Evolutionary conservation across 1,140 invertebrate species (phyloP).

Genomic region (Drosophila yakuba): DNA sequence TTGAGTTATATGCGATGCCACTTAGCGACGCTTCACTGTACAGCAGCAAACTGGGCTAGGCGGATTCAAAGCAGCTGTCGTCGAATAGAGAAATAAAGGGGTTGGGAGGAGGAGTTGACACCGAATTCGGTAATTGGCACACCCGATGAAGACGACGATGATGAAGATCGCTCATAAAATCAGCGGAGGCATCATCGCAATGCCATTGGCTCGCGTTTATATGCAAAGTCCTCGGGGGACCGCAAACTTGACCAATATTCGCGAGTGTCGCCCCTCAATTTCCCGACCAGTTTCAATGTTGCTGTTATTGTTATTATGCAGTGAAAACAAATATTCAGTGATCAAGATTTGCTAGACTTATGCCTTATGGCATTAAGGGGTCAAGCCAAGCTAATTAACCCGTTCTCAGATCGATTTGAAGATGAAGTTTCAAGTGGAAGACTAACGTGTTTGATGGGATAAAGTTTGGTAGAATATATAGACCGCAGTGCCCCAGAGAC

Average conservation of each 20-base stretch:
- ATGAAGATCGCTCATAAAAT: slow-evolving; percentile 37
- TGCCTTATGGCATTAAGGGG: neutral
- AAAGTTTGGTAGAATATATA: too few species aligned
- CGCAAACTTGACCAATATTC: slow-evolving; percentile 73
- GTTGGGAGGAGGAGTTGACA: slow-evolving; percentile 43
- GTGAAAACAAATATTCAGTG: slow-evolving; percentile 1
- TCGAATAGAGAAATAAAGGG: slow-evolving; percentile 29
- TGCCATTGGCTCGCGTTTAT: slow-evolving; percentile 33
- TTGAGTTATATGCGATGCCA: too few species aligned
- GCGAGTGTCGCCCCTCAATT: slow-evolving; percentile 25
- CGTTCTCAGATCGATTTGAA: too few species aligned
- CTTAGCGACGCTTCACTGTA: slow-evolving; percentile 11
- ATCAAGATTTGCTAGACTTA: neutral
- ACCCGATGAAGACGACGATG: slow-evolving; percentile 44
- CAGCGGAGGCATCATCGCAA: slow-evolving; percentile 11
- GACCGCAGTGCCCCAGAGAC: neutral
- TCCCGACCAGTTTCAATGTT: slow-evolving; percentile 52
- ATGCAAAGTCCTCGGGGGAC: slow-evolving; percentile 53
- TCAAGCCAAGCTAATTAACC: neutral
- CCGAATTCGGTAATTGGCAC: slow-evolving; percentile 66
- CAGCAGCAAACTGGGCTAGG: slow-evolving; percentile 43
- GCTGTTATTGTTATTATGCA: slow-evolving; percentile 4
- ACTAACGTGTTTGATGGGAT: too few species aligned
- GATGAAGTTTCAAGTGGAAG: too few species aligned
- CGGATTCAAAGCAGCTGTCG: slow-evolving; percentile 51